phyloP scores from a whole-genome alignment of 2,888 invertebrate species.

The Orthosia incerta region DNA sequence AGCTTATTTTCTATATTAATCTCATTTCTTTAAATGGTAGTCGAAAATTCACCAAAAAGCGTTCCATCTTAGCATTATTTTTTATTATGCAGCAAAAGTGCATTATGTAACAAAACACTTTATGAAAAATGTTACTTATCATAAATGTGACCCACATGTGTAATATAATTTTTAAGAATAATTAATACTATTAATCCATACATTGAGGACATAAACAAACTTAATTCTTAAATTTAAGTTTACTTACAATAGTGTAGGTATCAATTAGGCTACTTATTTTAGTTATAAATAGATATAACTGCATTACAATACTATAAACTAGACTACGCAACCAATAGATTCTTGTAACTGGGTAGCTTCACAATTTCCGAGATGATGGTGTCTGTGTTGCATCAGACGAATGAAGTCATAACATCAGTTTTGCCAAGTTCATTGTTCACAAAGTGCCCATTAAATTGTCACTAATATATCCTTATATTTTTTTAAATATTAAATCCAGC shows the following conservation, averaged over 20 bases:
- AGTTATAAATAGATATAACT: background rate
- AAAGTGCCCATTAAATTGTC: background rate
- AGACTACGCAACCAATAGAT: background rate
- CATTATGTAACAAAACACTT: conserved; percentile 26
- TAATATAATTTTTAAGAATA: background rate
- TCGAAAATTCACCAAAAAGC: background rate
- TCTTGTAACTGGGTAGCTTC: conserved; percentile 4
- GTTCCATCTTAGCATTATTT: background rate
- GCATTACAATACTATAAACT: too few species aligned
- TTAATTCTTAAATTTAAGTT: background rate
- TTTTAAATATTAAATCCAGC: background rate
- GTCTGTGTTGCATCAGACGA: conserved; percentile 23
- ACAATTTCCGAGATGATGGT: background rate
- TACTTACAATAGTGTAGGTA: too few species aligned
- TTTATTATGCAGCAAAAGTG: conserved; percentile 25
- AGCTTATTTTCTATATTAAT: background rate
- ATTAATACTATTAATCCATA: background rate
- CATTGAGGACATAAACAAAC: background rate
- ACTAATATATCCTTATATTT: background rate
- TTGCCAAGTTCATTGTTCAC: background rate
- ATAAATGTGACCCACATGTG: background rate
- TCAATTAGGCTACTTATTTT: background rate
- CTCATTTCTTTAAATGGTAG: too few species aligned
- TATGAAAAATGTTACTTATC: background rate
- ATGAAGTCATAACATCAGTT: background rate